Evolutionary conservation across 2,888 invertebrate genomes (phyloP), one percentile per base, ranked within the genome.

Genomic region (Parasteatoda lunata): DNA sequence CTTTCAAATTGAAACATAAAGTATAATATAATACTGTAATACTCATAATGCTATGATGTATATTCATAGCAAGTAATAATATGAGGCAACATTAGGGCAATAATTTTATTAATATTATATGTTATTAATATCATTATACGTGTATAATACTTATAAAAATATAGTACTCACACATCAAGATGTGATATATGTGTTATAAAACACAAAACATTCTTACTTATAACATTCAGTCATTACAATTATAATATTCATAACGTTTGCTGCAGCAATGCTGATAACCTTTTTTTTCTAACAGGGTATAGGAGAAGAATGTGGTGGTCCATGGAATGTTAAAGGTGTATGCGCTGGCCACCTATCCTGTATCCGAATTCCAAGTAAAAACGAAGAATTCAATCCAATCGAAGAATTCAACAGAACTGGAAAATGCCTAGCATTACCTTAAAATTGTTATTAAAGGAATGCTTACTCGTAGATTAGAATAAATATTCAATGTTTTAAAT

Each of bases 291-390:
- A 48, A n/a, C 30, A 88, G 88, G 72, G 76, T 4, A 13, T 80
- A 9, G 88, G 88, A 5, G 88, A 88, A 77, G 84, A 80, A 30
- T 88, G 88, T 15, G 88, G 88, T 1, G 88, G 88, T 7, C 88
- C 88, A 6, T 88, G 88, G 88, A 72, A 79, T 47, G 77, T 80
- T 3, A 59, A 64, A 7, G 88, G 88, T 6, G 3, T 54, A n/a
- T 88, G 88, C 30, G 84, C 68, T 45, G 5, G 65, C 4, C 78
- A 76, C 7, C 65, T 88, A 48, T 64, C 66, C 4, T 88, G 88
- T 49, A 51, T 88, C 5, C 54, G 65, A 5, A 47, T 64, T 0
- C 82, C 77, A 30, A 47, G 51, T 15, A 49, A 47, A 2, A 49
- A 48, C 3, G 71, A 52, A 5, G 48, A 45, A n/a, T 51, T 48